Conservation (phyloP, 2,113 vertebrate species). For the Naja naja region DNA sequence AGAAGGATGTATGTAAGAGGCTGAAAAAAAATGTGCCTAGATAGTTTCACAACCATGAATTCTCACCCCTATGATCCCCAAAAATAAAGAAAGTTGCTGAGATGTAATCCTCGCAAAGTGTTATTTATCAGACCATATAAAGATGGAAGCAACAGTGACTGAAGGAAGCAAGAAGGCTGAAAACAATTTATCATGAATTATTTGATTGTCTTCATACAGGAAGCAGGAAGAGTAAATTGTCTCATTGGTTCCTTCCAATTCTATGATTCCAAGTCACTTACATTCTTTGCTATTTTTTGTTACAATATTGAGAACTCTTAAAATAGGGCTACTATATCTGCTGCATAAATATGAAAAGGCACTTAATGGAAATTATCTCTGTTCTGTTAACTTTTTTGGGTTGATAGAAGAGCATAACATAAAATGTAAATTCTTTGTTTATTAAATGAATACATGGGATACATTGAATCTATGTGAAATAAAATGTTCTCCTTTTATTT, state of each 20-base stretch:
- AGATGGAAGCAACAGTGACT: not conserved
- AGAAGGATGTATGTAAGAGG: too few species aligned
- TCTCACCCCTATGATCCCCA: not conserved
- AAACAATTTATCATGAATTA: not conserved
- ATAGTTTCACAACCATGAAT: not conserved
- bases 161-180: not conserved
- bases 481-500: not conserved
- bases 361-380: not conserved
- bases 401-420: too few species aligned
- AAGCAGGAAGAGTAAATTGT: not conserved
- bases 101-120: not conserved
- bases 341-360: not conserved
- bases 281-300: conserved; percentile 41
- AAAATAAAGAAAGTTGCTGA: conserved; percentile 12
- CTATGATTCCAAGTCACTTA: conserved; percentile 15
- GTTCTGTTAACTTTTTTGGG: too few species aligned
- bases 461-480: not conserved
- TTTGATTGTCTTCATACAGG: not conserved
- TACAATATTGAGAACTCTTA: not conserved
- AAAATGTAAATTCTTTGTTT: not conserved
- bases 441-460: not conserved
- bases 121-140: not conserved
- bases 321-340: not conserved
- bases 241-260: not conserved
- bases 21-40: not conserved